Percentiles rank a stretch among this genome's conserved stretches.
Conservation (phyloP, 2,888 invertebrate genomes). For the Polyommatus iphigenia region DNA sequence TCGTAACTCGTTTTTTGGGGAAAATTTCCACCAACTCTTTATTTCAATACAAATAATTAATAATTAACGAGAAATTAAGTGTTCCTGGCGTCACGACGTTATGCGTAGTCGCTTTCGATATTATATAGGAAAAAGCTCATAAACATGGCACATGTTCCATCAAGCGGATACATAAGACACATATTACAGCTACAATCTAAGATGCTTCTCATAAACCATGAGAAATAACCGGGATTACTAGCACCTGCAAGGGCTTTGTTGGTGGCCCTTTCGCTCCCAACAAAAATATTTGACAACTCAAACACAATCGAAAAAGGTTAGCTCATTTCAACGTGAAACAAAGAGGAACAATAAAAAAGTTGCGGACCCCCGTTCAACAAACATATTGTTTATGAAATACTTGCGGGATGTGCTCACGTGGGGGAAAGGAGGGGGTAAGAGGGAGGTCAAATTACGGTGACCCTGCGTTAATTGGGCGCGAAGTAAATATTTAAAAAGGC, state of each 20-base stretch:
- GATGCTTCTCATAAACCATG: background rate
- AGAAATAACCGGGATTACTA: background rate
- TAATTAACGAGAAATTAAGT: too few species aligned
- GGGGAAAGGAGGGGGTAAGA: conserved; percentile 22
- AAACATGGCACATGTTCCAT: background rate
- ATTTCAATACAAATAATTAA: too few species aligned
- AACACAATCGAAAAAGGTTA: conserved; percentile 6
- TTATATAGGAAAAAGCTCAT: background rate
- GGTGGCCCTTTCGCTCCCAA: background rate
- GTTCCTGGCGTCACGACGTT: too few species aligned
- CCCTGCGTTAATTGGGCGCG: conserved; percentile 39
- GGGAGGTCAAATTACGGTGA: conserved; percentile 36
- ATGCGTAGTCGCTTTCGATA: too few species aligned
- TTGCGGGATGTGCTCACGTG: background rate
- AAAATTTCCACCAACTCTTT: too few species aligned
- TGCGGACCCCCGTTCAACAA: background rate
- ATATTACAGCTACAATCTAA: background rate
- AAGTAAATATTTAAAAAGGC: conserved; percentile 38
- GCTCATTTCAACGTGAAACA: background rate
- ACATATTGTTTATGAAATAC: conserved; percentile 28
- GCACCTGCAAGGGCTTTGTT: background rate
- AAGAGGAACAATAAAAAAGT: conserved; percentile 2
- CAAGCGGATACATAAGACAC: background rate
- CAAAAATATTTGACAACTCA: background rate
- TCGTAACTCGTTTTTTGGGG: too few species aligned